Conservation (phyloP, 2,113 vertebrate species). For the western clawed frog (Xenopus tropicalis) region DNA sequence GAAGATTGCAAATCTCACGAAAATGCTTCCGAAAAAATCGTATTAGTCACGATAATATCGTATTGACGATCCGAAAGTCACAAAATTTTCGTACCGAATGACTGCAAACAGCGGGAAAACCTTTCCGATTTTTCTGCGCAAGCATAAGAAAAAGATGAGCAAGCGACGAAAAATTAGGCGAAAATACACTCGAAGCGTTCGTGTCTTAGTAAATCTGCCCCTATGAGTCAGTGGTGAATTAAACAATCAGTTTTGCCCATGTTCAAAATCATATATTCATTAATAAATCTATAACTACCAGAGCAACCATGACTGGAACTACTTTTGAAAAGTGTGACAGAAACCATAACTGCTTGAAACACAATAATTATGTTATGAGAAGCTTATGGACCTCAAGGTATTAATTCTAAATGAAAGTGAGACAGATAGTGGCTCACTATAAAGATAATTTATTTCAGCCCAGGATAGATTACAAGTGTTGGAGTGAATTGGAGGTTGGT, state of each 20-base stretch:
- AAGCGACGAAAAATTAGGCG: too few species aligned
- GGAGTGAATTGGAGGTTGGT: conserved; percentile 17
- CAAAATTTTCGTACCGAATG: too few species aligned
- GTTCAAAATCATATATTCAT: neutral
- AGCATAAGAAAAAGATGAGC: too few species aligned
- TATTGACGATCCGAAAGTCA: too few species aligned
- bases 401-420: conserved; percentile 3
- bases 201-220: too few species aligned
- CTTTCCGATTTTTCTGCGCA: too few species aligned
- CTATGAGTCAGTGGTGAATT: neutral
- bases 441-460: conserved; percentile 6
- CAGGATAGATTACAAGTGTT: conserved; percentile 18
- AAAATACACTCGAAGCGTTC: too few species aligned
- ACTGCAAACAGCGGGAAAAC: too few species aligned
- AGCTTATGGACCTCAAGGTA: neutral
- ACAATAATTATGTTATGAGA: conserved; percentile 3
- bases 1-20: too few species aligned
- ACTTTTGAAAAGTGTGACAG: neutral
- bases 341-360: neutral
- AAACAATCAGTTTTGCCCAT: too few species aligned
- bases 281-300: neutral
- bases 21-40: too few species aligned
- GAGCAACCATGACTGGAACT: neutral
- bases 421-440: neutral
- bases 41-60: too few species aligned